phyloP scores from a whole-genome alignment of 1,140 invertebrate species.

The Temnothorax curvispinosus region DNA sequence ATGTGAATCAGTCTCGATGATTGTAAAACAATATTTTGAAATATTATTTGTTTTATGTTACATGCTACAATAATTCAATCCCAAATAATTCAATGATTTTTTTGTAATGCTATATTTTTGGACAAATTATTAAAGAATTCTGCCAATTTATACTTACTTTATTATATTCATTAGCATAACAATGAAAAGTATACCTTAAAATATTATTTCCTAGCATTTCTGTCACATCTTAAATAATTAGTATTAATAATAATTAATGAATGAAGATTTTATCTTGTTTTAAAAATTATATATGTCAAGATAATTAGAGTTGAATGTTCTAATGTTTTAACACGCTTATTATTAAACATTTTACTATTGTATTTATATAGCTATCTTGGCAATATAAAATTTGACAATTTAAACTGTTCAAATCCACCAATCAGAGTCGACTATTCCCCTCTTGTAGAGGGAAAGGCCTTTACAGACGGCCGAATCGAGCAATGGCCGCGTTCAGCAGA shows the following conservation, averaged over 20 bases:
- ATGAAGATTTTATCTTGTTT: conserved; percentile 46
- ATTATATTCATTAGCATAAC: not conserved
- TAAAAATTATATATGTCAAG: not conserved
- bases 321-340: conserved; percentile 24
- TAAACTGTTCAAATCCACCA: no score
- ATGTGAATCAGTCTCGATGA: no score
- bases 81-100: not conserved
- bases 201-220: not conserved
- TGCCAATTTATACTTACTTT: not conserved
- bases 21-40: no score
- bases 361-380: not conserved
- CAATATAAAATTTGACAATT: no score
- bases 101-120: conserved; percentile 13
- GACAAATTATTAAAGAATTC: not conserved
- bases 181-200: not conserved
- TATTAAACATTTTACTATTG: not conserved
- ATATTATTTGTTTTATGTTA: not conserved
- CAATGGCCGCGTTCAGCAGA: no score
- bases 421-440: no score
- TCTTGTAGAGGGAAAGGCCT: no score
- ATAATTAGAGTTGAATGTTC: not conserved
- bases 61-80: not conserved
- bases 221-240: not conserved
- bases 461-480: no score
- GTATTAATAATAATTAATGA: not conserved